A percentile compares a stretch with the other conserved stretches of the same genome.
These are phyloP conservation scores for Agonopterix heracliana DNA, from an alignment of 2,888 invertebrate genomes.

Conservation along the genomic window DNA sequence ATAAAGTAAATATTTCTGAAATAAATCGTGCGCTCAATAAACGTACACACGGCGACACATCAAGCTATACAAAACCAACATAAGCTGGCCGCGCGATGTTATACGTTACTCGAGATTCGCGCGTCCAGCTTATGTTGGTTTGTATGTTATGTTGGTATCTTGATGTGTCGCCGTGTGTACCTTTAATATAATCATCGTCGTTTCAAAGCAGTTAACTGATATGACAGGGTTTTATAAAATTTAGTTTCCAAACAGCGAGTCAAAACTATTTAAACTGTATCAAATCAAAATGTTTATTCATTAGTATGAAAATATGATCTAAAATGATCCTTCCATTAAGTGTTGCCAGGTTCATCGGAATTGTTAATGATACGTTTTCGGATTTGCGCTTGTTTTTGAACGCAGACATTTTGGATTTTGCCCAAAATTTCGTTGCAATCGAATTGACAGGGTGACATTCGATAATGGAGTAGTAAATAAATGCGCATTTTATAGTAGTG, in stretches of 20 bases:
- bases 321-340: conserved; percentile 11
- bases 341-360: conserved; percentile 34
- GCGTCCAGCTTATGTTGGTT: too few relatives aligned
- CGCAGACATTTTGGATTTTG: conserved; percentile 7
- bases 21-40: too few relatives aligned
- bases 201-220: too few relatives aligned
- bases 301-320: conserved; percentile 23
- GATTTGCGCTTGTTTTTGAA: conserved; percentile 31
- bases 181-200: too few relatives aligned
- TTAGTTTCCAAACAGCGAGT: not conserved
- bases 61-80: too few relatives aligned
- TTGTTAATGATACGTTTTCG: conserved; percentile 46
- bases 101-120: too few relatives aligned
- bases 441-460: conserved; percentile 7
- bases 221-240: too few relatives aligned
- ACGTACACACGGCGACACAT: too few relatives aligned
- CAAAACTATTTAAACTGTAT: not conserved
- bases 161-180: too few relatives aligned
- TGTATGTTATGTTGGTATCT: too few relatives aligned
- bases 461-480: conserved; percentile 3
- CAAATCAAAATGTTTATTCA: conserved; percentile 28
- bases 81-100: too few relatives aligned
- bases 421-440: not conserved
- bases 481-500: not conserved
- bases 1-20: too few relatives aligned